Evolutionary conservation across 2,797 vertebrate species (phyloP).

Genomic region (Mus minutoides): DNA sequence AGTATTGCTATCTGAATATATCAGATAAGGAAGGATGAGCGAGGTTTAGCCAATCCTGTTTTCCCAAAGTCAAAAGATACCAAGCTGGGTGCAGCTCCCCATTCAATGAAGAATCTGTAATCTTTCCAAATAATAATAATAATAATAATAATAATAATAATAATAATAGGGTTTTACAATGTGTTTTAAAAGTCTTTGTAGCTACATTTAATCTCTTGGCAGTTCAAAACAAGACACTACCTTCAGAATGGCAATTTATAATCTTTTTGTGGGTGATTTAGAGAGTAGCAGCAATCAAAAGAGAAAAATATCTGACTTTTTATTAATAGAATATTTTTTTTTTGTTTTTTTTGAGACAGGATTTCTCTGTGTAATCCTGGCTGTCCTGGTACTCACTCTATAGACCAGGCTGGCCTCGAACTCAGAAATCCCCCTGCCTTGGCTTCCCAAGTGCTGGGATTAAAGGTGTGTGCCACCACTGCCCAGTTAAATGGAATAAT

Average conservation of each 20-base stretch:
- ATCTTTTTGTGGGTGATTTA: not conserved
- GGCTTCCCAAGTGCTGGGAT: too few relatives aligned
- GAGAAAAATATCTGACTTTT: not conserved
- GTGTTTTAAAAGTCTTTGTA: slow-evolving; percentile 24
- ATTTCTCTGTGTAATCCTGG: too few relatives aligned
- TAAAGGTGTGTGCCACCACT: too few relatives aligned
- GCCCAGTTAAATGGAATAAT: too few relatives aligned
- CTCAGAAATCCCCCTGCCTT: too few relatives aligned
- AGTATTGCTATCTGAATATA: slow-evolving; percentile 20
- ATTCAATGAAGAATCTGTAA: not conserved
- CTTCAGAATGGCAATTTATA: not conserved
- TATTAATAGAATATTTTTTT: slow-evolving; percentile 57
- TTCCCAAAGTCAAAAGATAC: slow-evolving; percentile 17
- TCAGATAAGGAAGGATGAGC: not conserved
- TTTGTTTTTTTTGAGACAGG: too few relatives aligned
- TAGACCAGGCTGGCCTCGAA: too few relatives aligned
- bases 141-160: too few relatives aligned
- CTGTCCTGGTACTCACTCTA: too few relatives aligned
- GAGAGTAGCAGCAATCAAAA: slow-evolving; percentile 17
- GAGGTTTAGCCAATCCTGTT: not conserved
- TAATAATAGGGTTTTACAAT: not conserved
- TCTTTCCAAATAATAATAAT: not conserved
- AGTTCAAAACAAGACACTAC: slow-evolving; percentile 27
- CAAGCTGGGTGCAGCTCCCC: not conserved
- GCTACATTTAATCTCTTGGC: slow-evolving; percentile 3